Conservation (phyloP, 2,113 vertebrate genomes). For the Thermophis baileyi region DNA sequence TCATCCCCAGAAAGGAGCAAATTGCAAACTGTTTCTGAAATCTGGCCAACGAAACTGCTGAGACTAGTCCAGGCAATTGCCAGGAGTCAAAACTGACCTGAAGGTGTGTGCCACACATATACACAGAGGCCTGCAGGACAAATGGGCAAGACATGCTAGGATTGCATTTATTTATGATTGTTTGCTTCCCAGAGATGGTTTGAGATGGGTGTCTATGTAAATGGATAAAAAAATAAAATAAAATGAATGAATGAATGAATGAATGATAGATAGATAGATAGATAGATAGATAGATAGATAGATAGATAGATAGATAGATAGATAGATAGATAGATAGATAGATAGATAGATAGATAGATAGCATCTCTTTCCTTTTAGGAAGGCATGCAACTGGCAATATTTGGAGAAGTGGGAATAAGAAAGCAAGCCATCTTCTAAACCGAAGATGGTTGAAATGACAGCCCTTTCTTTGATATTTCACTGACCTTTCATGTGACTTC, state of each 20-base stretch:
- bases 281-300: background rate
- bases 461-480: constrained; percentile 64
- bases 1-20: background rate
- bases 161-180: background rate
- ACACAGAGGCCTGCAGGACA: background rate
- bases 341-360: background rate
- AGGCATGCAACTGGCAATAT: constrained; percentile 38
- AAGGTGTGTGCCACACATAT: background rate
- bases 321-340: background rate
- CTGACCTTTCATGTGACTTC: constrained; percentile 61
- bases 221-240: background rate
- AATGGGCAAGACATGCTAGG: background rate
- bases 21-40: background rate
- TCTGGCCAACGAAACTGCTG: background rate
- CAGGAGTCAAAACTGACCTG: background rate
- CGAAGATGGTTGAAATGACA: constrained; percentile 69
- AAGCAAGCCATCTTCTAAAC: constrained; percentile 68
- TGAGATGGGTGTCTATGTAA: background rate
- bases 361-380: constrained; percentile 61
- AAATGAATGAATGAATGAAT: too few species aligned
- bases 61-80: background rate
- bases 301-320: background rate
- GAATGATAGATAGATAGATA: too few species aligned
- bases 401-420: constrained; percentile 58
- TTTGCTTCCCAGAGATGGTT: too few species aligned